Conservation (phyloP, 2,113 vertebrate species). For the Lampris incognitus region DNA sequence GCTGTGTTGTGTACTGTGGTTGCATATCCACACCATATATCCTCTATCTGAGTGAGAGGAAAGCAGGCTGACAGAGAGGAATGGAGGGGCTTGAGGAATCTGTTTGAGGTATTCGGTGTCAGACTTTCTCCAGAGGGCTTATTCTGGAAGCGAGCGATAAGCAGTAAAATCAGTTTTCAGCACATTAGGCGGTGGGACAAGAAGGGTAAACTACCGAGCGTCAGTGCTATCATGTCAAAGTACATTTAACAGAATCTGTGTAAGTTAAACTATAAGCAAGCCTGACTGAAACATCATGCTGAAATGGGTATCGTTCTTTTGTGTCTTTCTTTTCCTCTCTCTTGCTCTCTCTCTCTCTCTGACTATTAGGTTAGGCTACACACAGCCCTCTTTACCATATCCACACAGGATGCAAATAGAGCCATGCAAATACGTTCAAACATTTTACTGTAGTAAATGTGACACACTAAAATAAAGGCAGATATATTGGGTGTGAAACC, state of each 20-base stretch:
- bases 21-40: conserved; percentile 3
- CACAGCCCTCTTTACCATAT: background rate
- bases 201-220: conserved; percentile 31
- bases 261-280: conserved; percentile 8
- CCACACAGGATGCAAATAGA: background rate
- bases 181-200: conserved; percentile 51
- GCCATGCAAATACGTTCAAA: background rate
- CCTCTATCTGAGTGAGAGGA: conserved; percentile 7
- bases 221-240: conserved; percentile 58
- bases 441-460: conserved; percentile 1
- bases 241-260: conserved; percentile 33
- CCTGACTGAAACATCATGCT: conserved; percentile 13
- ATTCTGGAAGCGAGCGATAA: conserved; percentile 54
- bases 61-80: conserved; percentile 32
- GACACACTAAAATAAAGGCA: conserved; percentile 10
- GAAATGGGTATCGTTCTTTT: background rate
- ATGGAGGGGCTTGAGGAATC: conserved; percentile 26
- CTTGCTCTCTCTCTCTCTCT: background rate
- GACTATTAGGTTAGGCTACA: background rate
- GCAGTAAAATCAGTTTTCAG: conserved; percentile 63
- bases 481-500: conserved; percentile 23
- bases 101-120: conserved; percentile 58
- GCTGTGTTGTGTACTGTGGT: background rate
- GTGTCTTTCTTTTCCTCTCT: background rate
- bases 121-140: conserved; percentile 51